phyloP scores from a whole-genome alignment of 53 echinoderm and acorn worm genomes.

The Temnopleurus reevesii region DNA sequence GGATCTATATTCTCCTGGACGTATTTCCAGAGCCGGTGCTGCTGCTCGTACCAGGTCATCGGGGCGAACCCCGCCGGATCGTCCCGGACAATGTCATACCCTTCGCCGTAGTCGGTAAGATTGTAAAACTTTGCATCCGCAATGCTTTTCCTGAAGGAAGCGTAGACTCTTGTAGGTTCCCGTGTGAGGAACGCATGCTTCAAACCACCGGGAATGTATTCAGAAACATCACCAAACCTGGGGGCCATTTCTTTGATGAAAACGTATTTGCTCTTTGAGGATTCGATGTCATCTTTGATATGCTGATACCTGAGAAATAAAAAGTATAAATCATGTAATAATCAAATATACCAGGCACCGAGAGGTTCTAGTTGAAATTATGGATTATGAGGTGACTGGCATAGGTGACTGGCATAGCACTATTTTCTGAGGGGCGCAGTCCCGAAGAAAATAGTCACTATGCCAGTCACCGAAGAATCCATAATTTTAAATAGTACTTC shows the following conservation, averaged over 20 bases:
- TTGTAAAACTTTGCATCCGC: neutral
- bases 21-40: neutral
- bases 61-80: neutral
- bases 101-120: neutral
- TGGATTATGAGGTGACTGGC: no score
- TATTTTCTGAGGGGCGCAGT: no score
- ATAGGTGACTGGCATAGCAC: no score
- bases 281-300: neutral
- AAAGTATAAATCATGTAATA: neutral
- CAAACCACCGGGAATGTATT: neutral
- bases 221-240: neutral
- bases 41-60: neutral
- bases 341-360: no score
- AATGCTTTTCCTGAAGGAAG: neutral
- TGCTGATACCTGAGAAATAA: neutral
- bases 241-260: slow-evolving; percentile 55
- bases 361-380: no score
- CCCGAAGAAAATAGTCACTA: no score
- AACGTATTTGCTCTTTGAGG: neutral
- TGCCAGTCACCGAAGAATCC: no score
- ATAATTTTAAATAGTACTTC: no score
- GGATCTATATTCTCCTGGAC: slow-evolving; percentile 2
- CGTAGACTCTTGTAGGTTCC: slow-evolving; percentile 11
- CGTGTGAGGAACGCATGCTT: slow-evolving; percentile 7
- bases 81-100: neutral